Evolutionary conservation across 2,113 vertebrate species (phyloP).

Genomic region (Strigops habroptila): DNA sequence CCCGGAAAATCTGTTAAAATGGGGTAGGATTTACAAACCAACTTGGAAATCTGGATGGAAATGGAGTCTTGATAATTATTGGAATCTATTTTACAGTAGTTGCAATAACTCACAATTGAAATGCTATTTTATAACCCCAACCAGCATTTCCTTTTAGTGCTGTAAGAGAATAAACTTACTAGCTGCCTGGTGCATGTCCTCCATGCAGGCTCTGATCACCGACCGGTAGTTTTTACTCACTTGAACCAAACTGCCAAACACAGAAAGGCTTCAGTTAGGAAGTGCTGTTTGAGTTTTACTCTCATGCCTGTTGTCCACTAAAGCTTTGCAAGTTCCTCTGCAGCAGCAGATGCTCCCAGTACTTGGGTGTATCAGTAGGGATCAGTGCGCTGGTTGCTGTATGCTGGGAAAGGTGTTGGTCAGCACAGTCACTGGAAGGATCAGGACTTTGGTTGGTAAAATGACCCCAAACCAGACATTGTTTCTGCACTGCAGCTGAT

Average conservation of each 20-base stretch:
- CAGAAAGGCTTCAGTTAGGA: neutral
- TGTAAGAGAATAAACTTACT: slow-evolving; percentile 60
- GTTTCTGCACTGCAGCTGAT: neutral
- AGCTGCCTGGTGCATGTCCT: slow-evolving; percentile 89
- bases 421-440: fast-evolving
- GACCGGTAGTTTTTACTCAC: slow-evolving; percentile 97
- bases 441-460: neutral
- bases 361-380: neutral
- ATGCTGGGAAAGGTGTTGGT: fast-evolving
- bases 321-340: neutral
- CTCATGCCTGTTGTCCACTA: neutral
- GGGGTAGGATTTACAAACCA: neutral
- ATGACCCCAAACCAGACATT: neutral
- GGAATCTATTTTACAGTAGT: neutral
- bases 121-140: neutral
- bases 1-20: neutral
- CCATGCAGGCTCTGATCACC: slow-evolving; percentile 92
- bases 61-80: neutral
- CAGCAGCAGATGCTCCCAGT: neutral
- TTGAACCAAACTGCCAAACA: slow-evolving; percentile 84
- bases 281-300: neutral
- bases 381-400: fast-evolving
- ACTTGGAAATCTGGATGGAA: neutral
- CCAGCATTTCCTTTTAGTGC: neutral
- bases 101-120: neutral